Evolutionary conservation across 1,140 invertebrate species (phyloP).

Genomic region (Antheraea pernyi): DNA sequence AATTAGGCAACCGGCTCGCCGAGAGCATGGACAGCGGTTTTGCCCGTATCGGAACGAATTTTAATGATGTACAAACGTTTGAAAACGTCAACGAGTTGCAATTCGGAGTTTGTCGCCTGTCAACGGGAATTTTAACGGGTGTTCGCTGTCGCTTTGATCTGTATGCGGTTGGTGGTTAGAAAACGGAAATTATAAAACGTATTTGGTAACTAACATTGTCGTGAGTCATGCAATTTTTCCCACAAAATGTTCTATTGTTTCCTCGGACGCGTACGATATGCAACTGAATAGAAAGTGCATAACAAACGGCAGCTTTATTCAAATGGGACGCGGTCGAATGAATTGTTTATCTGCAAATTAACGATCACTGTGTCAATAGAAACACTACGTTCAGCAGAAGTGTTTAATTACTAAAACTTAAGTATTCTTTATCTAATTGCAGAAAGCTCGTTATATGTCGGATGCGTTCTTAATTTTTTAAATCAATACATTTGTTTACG

Average conservation of each 20-base stretch:
- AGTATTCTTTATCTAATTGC: slow-evolving; percentile 6
- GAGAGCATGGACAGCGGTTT: slow-evolving; percentile 25
- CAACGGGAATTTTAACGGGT: slow-evolving; percentile 52
- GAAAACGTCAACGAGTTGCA: slow-evolving; percentile 17
- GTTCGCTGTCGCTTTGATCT: slow-evolving; percentile 21
- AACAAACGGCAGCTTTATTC: slow-evolving; percentile 23
- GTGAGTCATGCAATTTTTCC: neutral
- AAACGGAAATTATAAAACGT: slow-evolving; percentile 50
- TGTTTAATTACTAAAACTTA: slow-evolving; percentile 32
- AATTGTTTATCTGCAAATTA: slow-evolving; percentile 23
- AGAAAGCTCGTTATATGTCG: slow-evolving; percentile 5
- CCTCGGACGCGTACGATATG: neutral
- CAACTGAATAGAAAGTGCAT: slow-evolving; percentile 28
- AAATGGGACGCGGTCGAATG: slow-evolving; percentile 8
- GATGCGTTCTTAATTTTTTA: neutral
- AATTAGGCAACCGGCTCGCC: slow-evolving; percentile 46
- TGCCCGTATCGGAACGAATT: slow-evolving; percentile 21
- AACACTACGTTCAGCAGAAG: slow-evolving; percentile 31
- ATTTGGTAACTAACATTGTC: slow-evolving; percentile 22
- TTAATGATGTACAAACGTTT: slow-evolving; percentile 18
- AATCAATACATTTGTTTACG: neutral
- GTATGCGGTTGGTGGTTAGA: slow-evolving; percentile 34
- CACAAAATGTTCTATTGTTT: slow-evolving; percentile 30
- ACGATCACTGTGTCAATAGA: slow-evolving; percentile 59
- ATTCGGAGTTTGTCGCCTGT: slow-evolving; percentile 24